Percentiles rank a stretch among this genome's conserved stretches.
These are phyloP conservation scores for Sanderia malayensis DNA, from an alignment of 30 jellyfish, hydroid and myxozoan genomes.

Conservation along the genomic window DNA sequence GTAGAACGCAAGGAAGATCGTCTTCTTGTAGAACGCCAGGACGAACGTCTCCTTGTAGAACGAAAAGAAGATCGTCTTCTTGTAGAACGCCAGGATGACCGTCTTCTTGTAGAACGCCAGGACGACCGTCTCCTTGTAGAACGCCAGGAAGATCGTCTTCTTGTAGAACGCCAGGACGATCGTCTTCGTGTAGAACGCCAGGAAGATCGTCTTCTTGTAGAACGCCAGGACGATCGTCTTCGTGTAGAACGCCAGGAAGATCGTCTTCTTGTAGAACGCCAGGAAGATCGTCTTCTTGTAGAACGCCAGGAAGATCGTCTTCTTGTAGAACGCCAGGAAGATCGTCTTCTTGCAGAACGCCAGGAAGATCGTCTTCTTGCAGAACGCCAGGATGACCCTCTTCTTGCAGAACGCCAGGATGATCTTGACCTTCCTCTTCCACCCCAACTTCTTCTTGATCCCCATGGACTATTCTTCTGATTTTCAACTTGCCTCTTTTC, in stretches of 20 bases:
- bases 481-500: not conserved
- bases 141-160: conserved; percentile 12
- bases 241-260: not conserved
- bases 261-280: conserved; percentile 4
- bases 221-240: conserved; percentile 6
- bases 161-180: not conserved
- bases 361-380: conserved; percentile 4
- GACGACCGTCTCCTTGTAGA: not conserved
- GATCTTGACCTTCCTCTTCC: not conserved
- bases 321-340: not conserved
- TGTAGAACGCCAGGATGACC: not conserved
- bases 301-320: no score
- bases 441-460: conserved; percentile 12
- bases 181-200: not conserved
- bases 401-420: no score
- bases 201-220: conserved; percentile 8
- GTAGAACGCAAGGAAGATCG: not conserved
- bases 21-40: conserved; percentile 8
- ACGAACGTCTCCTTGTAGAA: not conserved
- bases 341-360: not conserved
- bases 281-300: conserved; percentile 1
- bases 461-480: conserved; percentile 3
- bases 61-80: conserved; percentile 9
- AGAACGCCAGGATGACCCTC: conserved; percentile 7
- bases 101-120: not conserved